phyloP scores from a whole-genome alignment of 2,888 invertebrate species.

The Ochlodes sylvanus region DNA sequence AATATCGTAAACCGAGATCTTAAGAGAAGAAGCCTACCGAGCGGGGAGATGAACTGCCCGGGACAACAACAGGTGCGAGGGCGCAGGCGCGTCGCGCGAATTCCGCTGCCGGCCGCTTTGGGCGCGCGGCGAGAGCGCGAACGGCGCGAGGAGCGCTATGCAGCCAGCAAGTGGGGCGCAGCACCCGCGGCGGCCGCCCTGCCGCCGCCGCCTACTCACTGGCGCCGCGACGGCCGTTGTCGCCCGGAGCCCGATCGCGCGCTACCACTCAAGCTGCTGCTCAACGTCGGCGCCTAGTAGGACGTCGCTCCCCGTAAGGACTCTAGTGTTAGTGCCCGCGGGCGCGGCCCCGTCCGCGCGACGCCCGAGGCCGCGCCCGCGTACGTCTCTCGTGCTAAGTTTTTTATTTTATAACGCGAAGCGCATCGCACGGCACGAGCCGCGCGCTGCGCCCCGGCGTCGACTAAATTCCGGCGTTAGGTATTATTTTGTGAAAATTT shows the following conservation, averaged over 20 bases:
- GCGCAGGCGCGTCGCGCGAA: slow-evolving; percentile 60
- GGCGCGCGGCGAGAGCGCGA: slow-evolving; percentile 50
- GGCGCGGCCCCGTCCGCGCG: slow-evolving; percentile 48
- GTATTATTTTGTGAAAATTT: slow-evolving; percentile 85
- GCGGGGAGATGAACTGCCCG: slow-evolving; percentile 61
- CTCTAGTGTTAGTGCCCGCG: slow-evolving; percentile 73
- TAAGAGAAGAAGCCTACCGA: slow-evolving; percentile 46
- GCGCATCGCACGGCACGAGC: slow-evolving; percentile 73
- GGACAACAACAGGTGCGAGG: slow-evolving; percentile 57
- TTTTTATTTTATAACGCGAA: slow-evolving; percentile 76
- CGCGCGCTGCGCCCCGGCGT: slow-evolving; percentile 62
- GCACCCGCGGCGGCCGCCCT: slow-evolving; percentile 91
- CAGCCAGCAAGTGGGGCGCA: slow-evolving; percentile 93
- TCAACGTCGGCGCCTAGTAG: slow-evolving; percentile 83
- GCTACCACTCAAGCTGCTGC: slow-evolving; percentile 86
- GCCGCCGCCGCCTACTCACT: slow-evolving; percentile 92
- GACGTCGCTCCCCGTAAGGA: slow-evolving; percentile 56
- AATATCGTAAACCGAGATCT: slow-evolving; percentile 45
- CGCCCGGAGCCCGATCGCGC: slow-evolving; percentile 82
- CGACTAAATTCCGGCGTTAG: slow-evolving; percentile 82
- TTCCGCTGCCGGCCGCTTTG: slow-evolving; percentile 54
- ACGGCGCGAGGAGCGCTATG: slow-evolving; percentile 75
- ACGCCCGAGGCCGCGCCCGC: slow-evolving; percentile 58
- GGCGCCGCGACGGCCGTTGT: slow-evolving; percentile 85
- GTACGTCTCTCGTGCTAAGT: slow-evolving; percentile 73